Evolutionary conservation across 2,888 invertebrate species (phyloP), one percentile per base, ranked within the genome.

Genomic region (Aethes cnicana): DNA sequence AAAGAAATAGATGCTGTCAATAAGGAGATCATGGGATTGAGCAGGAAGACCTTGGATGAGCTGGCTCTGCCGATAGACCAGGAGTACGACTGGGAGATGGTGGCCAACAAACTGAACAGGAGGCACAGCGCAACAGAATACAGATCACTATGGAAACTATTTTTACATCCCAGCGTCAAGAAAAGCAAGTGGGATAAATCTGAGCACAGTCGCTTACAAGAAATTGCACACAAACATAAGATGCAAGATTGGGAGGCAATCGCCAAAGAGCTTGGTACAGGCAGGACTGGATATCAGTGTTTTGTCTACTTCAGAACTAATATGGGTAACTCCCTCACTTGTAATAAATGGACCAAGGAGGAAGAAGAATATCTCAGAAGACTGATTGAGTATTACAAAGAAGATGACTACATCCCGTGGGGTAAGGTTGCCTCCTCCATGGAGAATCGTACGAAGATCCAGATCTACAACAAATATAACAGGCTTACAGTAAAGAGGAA

Each of bases 341-440:
- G 78, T 1, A 75, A 74, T 1, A 91, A 90, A 56, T 97, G 96
- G 94, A 89, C 92, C 0, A 68, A 77, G 7, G 90, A 91, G 35
- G 97, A 97, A 71, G 94, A 96, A 62, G 83, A 91, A 41, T 88
- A 90, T 37, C 81, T 97, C 2, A 68, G 89, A 23, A 84, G 91
- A 47, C 75, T 94, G 1, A 91, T 97, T 0, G 90, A 93, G n/a
- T 82, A 81, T 54, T 92, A 92, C 57, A 91, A 86, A 56, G 85
- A 92, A 47, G 95, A 94, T 11, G 84, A 92, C 53, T 91, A 91
- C 35, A 93, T 96, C 56, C 94, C 95, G 0, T 97, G 96, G 96
- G 90, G 91, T 2, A 92, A 92, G 68, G 92, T 96, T 4, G 87
- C 91, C 1, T 86, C 89, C 16, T 90, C 91, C 41, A 92, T 95